phyloP scores from a whole-genome alignment of 2,797 vertebrate genomes.

The Lindbergichthys nudifrons region DNA sequence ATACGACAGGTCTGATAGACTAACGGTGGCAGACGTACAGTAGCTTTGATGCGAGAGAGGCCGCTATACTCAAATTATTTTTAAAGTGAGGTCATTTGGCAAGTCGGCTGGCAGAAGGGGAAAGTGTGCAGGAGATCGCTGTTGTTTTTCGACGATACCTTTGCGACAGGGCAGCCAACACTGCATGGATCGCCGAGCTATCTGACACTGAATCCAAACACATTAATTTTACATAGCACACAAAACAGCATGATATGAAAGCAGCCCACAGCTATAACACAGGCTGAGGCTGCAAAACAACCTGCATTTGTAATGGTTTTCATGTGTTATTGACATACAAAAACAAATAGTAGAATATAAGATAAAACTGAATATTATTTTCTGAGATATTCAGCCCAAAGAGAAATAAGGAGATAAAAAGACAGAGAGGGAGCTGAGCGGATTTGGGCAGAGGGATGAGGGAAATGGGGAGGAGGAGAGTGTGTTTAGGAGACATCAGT shows the following conservation, averaged over 20 bases:
- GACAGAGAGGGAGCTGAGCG: not conserved
- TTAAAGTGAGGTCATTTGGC: not conserved
- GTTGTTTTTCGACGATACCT: not conserved
- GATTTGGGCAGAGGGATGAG: slow-evolving; percentile 21
- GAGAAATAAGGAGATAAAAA: not conserved
- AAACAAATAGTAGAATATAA: too few species aligned
- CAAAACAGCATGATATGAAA: not conserved
- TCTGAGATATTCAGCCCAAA: not conserved
- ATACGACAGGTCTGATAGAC: not conserved
- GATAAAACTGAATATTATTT: not conserved
- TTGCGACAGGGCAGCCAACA: not conserved
- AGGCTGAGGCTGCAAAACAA: not conserved
- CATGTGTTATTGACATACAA: too few species aligned
- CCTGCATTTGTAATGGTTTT: not conserved
- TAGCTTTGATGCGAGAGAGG: not conserved
- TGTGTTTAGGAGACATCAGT: not conserved
- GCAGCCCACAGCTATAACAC: not conserved
- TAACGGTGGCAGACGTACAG: not conserved
- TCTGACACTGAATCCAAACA: too few species aligned
- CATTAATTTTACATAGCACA: not conserved
- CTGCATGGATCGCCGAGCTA: not conserved
- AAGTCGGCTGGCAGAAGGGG: not conserved
- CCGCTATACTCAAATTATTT: not conserved
- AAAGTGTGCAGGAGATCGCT: not conserved
- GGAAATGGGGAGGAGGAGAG: not conserved